These are phyloP conservation scores for Fragum sueziense DNA, from an alignment of 2,888 invertebrate genomes.

Conservation along the genomic window DNA sequence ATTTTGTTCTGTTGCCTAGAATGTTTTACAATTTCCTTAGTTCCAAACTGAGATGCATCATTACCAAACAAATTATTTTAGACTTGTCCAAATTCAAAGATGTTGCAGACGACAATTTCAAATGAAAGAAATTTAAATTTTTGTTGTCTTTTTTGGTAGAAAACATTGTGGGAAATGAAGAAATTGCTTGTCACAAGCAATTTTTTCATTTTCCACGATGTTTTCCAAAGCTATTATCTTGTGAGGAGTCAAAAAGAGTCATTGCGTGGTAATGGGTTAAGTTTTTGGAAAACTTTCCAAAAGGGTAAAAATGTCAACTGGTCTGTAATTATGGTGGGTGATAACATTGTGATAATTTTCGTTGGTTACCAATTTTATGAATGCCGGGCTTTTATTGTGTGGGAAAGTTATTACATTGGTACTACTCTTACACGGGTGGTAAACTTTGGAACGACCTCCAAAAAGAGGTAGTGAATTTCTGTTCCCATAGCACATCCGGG, in stretches of 20 bases:
- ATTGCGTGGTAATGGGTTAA: neutral
- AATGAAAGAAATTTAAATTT: no score
- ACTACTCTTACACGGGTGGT: no score
- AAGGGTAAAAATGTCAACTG: neutral
- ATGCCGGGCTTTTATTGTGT: neutral
- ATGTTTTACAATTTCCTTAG: no score
- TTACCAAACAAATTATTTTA: neutral
- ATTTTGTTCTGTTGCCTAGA: neutral
- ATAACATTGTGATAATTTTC: neutral
- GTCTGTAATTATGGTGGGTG: neutral
- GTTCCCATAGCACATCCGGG: no score
- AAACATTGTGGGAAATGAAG: conserved; percentile 7
- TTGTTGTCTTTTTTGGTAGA: no score
- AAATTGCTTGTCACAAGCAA: neutral
- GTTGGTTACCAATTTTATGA: conserved; percentile 2
- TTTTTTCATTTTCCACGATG: neutral
- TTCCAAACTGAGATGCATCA: neutral
- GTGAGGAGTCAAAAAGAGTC: neutral
- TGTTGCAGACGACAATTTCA: neutral
- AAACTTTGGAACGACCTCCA: no score
- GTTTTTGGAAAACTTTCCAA: neutral
- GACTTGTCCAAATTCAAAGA: neutral
- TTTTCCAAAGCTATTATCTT: neutral
- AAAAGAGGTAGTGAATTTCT: no score
- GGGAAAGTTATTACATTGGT: neutral